A percentile compares a stretch with the other conserved stretches of the same genome.
Conservation (phyloP, 2,888 invertebrate species). For the Ischnus inquisitorius region DNA sequence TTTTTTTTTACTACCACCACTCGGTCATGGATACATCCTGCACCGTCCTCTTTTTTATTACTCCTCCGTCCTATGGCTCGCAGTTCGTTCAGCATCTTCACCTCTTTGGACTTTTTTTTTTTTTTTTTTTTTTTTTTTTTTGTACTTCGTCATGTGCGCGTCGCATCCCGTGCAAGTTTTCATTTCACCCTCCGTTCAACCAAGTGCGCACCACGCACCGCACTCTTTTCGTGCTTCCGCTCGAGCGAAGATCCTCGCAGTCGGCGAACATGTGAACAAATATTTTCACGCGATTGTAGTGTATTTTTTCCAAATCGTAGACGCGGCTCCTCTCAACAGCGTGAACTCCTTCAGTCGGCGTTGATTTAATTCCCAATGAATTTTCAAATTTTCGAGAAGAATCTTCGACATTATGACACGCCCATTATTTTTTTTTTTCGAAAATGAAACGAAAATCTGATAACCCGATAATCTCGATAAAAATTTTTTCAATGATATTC, state of each 20-base stretch:
- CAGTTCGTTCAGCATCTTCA: too few relatives aligned
- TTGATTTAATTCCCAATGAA: too few relatives aligned
- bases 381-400: too few relatives aligned
- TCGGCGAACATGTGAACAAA: background rate
- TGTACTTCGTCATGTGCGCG: background rate
- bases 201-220: background rate
- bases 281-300: background rate
- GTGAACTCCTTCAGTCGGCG: too few relatives aligned
- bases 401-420: too few relatives aligned
- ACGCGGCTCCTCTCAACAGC: too few relatives aligned
- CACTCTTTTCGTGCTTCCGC: background rate
- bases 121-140: background rate
- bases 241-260: background rate
- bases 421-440: too few relatives aligned
- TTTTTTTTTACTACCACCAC: background rate
- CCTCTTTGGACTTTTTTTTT: background rate
- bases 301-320: too few relatives aligned
- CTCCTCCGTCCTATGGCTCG: background rate
- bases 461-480: too few relatives aligned
- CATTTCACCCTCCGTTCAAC: background rate
- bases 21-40: background rate
- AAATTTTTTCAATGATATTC: too few relatives aligned
- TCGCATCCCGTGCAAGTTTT: background rate
- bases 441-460: too few relatives aligned
- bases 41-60: slow-evolving; percentile 2